These are phyloP conservation scores for silkworm (Bombyx mori) DNA, from an alignment of 1,140 invertebrate genomes.

Conservation along the genomic window DNA sequence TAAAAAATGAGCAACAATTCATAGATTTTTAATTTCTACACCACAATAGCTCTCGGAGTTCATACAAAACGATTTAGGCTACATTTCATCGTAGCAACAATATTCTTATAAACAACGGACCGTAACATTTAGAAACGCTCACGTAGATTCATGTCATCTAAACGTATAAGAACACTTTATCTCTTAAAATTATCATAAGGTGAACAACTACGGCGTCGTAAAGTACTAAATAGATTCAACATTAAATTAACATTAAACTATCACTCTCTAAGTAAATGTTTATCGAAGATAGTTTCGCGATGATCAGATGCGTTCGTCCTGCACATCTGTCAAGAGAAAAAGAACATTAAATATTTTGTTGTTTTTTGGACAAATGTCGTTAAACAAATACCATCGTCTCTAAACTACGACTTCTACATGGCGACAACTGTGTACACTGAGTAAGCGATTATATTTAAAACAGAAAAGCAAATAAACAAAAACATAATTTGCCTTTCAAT, in stretches of 20 bases:
- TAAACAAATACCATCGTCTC: too few species aligned
- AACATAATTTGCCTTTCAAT: too few species aligned
- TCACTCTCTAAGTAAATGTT: slow-evolving; percentile 12
- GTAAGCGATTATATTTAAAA: too few species aligned
- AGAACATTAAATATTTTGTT: slow-evolving; percentile 36
- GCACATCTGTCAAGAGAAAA: slow-evolving; percentile 75
- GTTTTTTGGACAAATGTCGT: too few species aligned
- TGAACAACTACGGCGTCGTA: slow-evolving; percentile 24
- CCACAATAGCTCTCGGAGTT: too few species aligned
- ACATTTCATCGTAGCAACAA: too few species aligned
- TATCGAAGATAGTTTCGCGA: slow-evolving; percentile 37
- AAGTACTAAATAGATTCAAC: slow-evolving; percentile 20
- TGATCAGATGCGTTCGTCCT: slow-evolving; percentile 74
- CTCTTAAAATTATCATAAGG: slow-evolving; percentile 41
- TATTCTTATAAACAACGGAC: neutral
- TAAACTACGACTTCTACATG: too few species aligned
- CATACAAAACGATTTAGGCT: too few species aligned
- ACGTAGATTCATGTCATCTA: slow-evolving; percentile 36
- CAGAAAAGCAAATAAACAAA: too few species aligned
- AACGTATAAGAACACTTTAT: slow-evolving; percentile 66
- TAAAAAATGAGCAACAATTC: too few species aligned
- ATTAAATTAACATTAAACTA: slow-evolving; percentile 19
- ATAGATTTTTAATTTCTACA: too few species aligned
- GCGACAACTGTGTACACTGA: too few species aligned
- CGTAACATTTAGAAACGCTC: slow-evolving; percentile 4